Percentiles rank a stretch among this genome's conserved stretches.
phyloP scores from a whole-genome alignment of 2,888 invertebrate genomes.

The Tipula lateralis region DNA sequence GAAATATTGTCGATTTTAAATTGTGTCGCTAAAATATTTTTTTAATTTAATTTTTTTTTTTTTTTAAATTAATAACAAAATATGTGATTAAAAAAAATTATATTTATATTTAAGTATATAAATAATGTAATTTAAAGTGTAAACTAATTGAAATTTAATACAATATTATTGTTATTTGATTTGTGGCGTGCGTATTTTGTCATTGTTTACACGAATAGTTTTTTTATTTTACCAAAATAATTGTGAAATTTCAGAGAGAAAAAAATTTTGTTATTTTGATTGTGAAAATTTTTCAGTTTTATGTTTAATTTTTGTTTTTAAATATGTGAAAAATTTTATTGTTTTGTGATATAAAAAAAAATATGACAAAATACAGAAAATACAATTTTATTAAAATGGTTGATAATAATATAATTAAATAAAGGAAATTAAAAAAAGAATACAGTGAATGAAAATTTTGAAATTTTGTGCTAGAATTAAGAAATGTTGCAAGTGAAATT shows the following conservation, averaged over 20 bases:
- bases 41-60: background rate
- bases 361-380: background rate
- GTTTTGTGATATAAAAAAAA: background rate
- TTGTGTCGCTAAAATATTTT: background rate
- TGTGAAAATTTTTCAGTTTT: background rate
- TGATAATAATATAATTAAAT: background rate
- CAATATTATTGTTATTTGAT: background rate
- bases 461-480: background rate
- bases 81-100: background rate
- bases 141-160: background rate
- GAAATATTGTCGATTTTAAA: background rate
- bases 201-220: constrained; percentile 7
- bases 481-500: background rate
- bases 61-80: background rate
- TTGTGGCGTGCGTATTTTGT: background rate
- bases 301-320: background rate
- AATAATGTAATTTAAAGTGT: background rate
- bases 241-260: background rate
- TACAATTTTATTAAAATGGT: background rate
- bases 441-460: background rate
- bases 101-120: background rate
- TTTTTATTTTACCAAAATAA: background rate
- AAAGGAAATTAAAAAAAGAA: background rate
- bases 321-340: constrained; percentile 19
- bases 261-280: background rate